Evolutionary conservation across 2,113 vertebrate genomes (phyloP).

Genomic region (Chaetura pelagica): DNA sequence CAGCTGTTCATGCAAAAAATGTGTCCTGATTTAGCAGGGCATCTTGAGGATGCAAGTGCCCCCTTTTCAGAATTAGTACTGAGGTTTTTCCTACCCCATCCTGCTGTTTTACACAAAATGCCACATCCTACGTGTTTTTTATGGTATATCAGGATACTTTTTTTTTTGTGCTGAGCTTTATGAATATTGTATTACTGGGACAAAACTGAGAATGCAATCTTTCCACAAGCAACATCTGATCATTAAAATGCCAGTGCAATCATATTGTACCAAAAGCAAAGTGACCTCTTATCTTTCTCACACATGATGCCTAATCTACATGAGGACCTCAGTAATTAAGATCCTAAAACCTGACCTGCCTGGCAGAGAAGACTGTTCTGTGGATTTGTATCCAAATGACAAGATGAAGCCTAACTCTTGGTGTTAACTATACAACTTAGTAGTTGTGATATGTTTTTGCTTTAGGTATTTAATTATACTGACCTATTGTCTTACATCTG

Average conservation of each 20-base stretch:
- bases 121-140: not conserved
- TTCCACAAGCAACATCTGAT: not conserved
- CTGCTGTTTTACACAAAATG: constrained; percentile 3
- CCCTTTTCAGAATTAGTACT: not conserved
- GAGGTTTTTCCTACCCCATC: not conserved
- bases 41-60: not conserved
- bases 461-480: not conserved
- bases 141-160: not conserved
- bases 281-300: not conserved
- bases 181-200: not conserved
- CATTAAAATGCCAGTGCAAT: not conserved
- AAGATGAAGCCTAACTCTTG: not conserved
- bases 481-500: constrained; percentile 10
- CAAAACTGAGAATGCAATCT: not conserved
- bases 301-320: not conserved
- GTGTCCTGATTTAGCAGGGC: not conserved
- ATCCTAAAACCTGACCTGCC: not conserved
- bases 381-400: not conserved
- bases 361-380: not conserved
- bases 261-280: not conserved
- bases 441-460: not conserved
- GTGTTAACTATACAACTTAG: not conserved
- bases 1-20: not conserved
- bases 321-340: not conserved
- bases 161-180: not conserved